Percentiles rank a stretch among this genome's conserved stretches.
Evolutionary conservation across 1,140 invertebrate species (phyloP).

Genomic region (Musca domestica): DNA sequence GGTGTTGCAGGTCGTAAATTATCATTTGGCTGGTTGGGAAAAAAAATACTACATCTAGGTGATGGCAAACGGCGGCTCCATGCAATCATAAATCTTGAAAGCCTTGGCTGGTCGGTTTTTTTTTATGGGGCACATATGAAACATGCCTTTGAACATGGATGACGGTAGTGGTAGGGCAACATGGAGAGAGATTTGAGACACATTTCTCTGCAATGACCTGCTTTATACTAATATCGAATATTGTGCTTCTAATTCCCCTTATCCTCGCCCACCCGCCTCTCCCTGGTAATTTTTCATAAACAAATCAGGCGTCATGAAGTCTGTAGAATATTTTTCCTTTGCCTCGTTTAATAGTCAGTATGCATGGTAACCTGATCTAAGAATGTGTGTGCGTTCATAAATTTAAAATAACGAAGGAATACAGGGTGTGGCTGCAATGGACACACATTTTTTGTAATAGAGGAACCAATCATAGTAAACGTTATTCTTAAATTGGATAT

Average conservation of each 20-base stretch:
- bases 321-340: neutral
- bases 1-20: slow-evolving; percentile 10
- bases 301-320: slow-evolving; percentile 14
- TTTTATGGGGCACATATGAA: slow-evolving; percentile 3
- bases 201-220: neutral
- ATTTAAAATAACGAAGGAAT: too few species aligned
- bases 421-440: too few species aligned
- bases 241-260: neutral
- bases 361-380: too few species aligned
- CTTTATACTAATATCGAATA: neutral
- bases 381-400: too few species aligned
- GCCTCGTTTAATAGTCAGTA: too few species aligned
- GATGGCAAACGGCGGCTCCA: neutral
- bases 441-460: too few species aligned
- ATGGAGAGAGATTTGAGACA: too few species aligned
- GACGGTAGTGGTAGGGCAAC: too few species aligned
- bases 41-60: neutral
- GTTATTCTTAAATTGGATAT: too few species aligned
- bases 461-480: too few species aligned
- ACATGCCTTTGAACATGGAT: neutral
- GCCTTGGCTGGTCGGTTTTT: too few species aligned
- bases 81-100: slow-evolving; percentile 14
- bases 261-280: neutral
- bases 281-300: neutral
- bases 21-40: neutral